Evolutionary conservation across 2,797 vertebrate genomes (phyloP).

Genomic region (Danionella dracula): DNA sequence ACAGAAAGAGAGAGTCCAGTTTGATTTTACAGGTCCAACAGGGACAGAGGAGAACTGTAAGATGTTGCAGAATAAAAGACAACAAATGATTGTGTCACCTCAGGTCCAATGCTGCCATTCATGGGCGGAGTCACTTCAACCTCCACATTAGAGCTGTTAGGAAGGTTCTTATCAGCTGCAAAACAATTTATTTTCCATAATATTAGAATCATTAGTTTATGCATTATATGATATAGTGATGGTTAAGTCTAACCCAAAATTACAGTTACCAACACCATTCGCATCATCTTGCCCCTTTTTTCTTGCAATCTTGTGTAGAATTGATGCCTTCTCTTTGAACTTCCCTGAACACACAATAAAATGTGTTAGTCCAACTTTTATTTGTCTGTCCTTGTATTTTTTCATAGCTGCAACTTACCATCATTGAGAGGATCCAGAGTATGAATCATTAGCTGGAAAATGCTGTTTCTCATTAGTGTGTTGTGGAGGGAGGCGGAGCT

Average conservation of each 20-base stretch:
- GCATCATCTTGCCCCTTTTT: conserved; percentile 83
- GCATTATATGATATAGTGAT: too few relatives aligned
- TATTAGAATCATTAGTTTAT: too few relatives aligned
- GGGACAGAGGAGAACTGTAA: too few relatives aligned
- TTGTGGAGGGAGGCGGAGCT: conserved; percentile 96
- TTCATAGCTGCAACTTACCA: conserved; percentile 61
- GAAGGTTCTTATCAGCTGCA: conserved; percentile 71
- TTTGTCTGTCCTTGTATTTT: neutral
- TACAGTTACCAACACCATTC: conserved; percentile 75
- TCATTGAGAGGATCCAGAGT: conserved; percentile 92
- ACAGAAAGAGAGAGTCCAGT: neutral
- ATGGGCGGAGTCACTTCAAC: conserved; percentile 90
- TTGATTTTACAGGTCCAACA: too few relatives aligned
- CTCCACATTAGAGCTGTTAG: conserved; percentile 79
- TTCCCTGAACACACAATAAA: conserved; percentile 64
- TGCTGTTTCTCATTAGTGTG: conserved; percentile 95
- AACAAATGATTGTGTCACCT: conserved; percentile 45
- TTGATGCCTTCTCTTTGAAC: conserved; percentile 92
- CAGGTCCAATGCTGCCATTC: conserved; percentile 69
- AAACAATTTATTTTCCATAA: conserved; percentile 7
- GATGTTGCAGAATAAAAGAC: too few relatives aligned
- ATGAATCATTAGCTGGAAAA: conserved; percentile 98
- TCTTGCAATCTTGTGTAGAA: conserved; percentile 95
- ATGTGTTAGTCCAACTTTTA: neutral
- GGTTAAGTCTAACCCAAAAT: too few relatives aligned